Evolutionary conservation across 2,113 vertebrate genomes (phyloP).

Genomic region (Dipodomys spectabilis): DNA sequence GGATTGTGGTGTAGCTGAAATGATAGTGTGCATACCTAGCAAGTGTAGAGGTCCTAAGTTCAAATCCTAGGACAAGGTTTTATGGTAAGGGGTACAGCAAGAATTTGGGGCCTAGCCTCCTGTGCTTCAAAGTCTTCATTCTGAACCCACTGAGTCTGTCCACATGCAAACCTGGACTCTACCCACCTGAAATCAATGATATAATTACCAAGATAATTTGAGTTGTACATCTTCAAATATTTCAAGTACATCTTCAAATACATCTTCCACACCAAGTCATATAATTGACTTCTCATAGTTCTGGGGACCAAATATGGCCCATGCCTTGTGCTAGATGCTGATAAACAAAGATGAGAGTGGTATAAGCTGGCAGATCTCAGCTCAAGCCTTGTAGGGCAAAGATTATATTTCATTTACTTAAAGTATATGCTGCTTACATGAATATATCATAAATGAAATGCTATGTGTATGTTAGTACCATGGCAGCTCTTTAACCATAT

Average conservation of each 20-base stretch:
- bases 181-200: not conserved
- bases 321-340: not conserved
- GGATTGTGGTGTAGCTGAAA: too few species aligned
- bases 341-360: not conserved
- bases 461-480: not conserved
- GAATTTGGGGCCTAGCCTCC: rapidly evolving
- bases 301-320: not conserved
- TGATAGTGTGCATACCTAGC: too few species aligned
- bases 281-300: not conserved
- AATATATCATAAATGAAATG: not conserved
- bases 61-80: not conserved
- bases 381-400: not conserved
- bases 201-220: not conserved
- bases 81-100: not conserved
- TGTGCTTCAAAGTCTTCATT: not conserved
- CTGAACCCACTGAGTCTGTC: not conserved
- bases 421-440: not conserved
- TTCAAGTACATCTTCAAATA: not conserved
- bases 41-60: too few species aligned
- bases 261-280: not conserved
- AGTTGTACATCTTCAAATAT: not conserved
- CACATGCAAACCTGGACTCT: not conserved
- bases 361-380: not conserved
- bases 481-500: not conserved
- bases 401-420: not conserved